Evolutionary conservation across 2,888 invertebrate genomes (phyloP).

Genomic region (Cantharis rustica): DNA sequence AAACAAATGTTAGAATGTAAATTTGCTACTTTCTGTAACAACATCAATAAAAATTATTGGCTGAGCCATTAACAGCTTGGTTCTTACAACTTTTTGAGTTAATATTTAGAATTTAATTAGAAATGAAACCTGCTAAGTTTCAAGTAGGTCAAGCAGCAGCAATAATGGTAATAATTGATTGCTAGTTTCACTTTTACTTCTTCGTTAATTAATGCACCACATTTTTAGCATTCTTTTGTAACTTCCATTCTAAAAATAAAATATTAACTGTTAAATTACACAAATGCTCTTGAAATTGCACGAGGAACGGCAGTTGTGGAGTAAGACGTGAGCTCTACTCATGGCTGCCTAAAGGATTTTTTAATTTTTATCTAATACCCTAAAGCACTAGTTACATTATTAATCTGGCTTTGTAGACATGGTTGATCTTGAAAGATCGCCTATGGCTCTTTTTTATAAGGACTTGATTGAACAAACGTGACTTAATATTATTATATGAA

Average conservation of each 20-base stretch:
- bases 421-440: not conserved
- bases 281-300: not conserved
- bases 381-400: no score
- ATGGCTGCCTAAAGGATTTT: not conserved
- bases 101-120: not conserved
- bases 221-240: not conserved
- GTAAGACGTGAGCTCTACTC: not conserved
- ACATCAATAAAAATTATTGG: not conserved
- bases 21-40: not conserved
- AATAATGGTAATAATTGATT: not conserved
- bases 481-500: not conserved
- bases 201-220: not conserved
- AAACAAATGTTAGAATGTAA: not conserved
- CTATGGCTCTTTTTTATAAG: not conserved
- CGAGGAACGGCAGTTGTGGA: not conserved
- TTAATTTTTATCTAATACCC: no score
- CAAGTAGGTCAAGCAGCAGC: not conserved
- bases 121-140: not conserved
- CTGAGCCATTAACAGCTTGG: not conserved
- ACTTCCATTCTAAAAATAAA: not conserved
- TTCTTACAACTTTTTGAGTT: not conserved
- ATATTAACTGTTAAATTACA: not conserved
- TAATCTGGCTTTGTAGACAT: not conserved
- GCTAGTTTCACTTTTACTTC: not conserved
- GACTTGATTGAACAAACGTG: not conserved